Evolutionary conservation across 2,888 invertebrate species (phyloP), one percentile per base, ranked within the genome.

Genomic region (Gastrophysa polygoni): DNA sequence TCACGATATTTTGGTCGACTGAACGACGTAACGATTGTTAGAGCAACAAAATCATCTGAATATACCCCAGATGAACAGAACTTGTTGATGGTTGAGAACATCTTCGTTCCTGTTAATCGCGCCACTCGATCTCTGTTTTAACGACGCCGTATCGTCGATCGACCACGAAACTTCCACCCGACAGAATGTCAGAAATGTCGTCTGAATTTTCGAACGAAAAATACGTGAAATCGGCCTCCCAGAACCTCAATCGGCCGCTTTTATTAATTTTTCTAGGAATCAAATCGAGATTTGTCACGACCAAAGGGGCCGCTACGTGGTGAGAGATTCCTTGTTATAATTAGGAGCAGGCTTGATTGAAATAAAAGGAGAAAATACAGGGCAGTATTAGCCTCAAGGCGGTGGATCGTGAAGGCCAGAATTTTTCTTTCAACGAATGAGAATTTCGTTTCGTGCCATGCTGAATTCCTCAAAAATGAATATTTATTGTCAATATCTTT

Each of bases 231-330:
- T 50, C 17, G 60, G 55, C 60, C 62, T 56, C 61, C 66, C 63
- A 61, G 59, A 52, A 52, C 34, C 48, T 52, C 32, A 47, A 29
- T 59, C 59, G 59, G 59, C 50, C 52, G 38, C 55, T 50, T 59
- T 67, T 65, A 66, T 65, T 65, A 65, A 68, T 68, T 61, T 50
- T 68, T 68, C 68, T 57, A 54, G 52, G 68, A 68, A 68, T 58
- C 51, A 61, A 57, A 57, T 59, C 59, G 64, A 68, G 62, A 68
- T 68, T 65, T 68, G 61, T 67, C 54, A 63, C 57, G 57, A 58
- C 61, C 51, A 63, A 63, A 58, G 59, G 21, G 29, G 48, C 64
- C 59, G 64, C 61, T 57, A 50, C 49, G 24, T 62, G 64, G 61
- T 61, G 64, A 61, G 61, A 65, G 55, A 61, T 59, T 58, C 47